Evolutionary conservation across 1,140 invertebrate genomes (phyloP), one percentile per base, ranked within the genome.

Genomic region (Bombyx mandarina): DNA sequence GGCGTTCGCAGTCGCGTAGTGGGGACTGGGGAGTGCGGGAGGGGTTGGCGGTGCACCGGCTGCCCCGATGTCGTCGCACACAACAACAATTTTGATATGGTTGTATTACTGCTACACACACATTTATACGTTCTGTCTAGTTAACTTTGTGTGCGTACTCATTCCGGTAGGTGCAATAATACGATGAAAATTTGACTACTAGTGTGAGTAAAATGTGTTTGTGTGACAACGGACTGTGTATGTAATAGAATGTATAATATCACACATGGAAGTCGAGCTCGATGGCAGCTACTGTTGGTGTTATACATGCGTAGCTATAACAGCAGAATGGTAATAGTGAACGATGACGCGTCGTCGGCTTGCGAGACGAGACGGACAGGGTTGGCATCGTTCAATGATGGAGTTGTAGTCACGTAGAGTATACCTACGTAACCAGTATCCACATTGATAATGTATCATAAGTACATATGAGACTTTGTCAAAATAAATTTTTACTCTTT

Each of bases 311-410:
- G 75, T 72, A 86, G 80, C 77, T 86, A 83, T 82, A 79, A 80
- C 77, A 82, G 78, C 84, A 81, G 43, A 51, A 57, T 49, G 53
- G 53, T 54, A 54, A 78, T 78, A 85, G 82, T 82, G 76, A 80
- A 73, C 81, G 83, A 84, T 86, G 83, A 86, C 83, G 83, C 79
- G 83, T 84, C 84, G 79, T 86, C 81, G 79, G 80, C 81, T 86
- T 73, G 78, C 78, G 81, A 83, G 83, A 84, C 81, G 83, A 86
- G 83, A 86, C 81, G 76, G 26, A 35, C 26, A 35, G 26, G 26
- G 80, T 85, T 83, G 80, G 83, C 79, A 86, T 84, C 82, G 81
- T 81, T 86, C 83, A 86, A 84, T 84, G 83, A 86, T 86, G 77
- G 79, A 84, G 82, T 78, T 82, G 77, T 84, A 84, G 75, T 76